phyloP scores from a whole-genome alignment of 2,797 vertebrate species.

The Squalus acanthias region DNA sequence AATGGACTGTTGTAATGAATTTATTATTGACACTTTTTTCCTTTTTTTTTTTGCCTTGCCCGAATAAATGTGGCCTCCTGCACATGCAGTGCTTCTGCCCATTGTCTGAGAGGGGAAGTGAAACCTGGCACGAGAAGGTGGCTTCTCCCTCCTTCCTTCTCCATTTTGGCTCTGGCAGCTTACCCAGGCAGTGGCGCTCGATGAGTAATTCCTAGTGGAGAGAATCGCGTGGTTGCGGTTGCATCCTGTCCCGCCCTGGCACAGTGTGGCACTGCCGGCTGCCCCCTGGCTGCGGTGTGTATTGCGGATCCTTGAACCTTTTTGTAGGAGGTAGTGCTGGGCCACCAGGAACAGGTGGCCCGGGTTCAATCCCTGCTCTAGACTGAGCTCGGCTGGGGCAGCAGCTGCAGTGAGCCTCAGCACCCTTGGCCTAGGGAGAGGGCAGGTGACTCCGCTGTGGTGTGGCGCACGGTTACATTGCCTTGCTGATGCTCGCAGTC shows the following conservation, averaged over 20 bases:
- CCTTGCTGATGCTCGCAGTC: neutral
- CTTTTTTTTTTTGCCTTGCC: neutral
- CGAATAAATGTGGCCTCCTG: neutral
- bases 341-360: neutral
- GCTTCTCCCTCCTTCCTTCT: neutral
- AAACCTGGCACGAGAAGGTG: slow-evolving; percentile 2
- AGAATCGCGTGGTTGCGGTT: neutral
- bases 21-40: neutral
- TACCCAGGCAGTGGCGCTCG: neutral
- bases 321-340: no score
- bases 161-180: neutral
- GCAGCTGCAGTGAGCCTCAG: neutral
- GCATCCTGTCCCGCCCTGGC: neutral
- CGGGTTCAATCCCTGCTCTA: neutral
- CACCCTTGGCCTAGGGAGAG: neutral
- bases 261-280: neutral
- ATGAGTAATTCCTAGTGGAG: neutral
- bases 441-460: no score
- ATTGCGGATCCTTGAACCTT: neutral
- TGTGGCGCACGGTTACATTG: neutral
- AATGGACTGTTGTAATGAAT: neutral
- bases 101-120: neutral
- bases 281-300: neutral
- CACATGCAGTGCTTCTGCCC: neutral
- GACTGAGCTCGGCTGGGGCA: neutral